Conservation (phyloP, 2,888 invertebrate species). For the Apodemia zela region DNA sequence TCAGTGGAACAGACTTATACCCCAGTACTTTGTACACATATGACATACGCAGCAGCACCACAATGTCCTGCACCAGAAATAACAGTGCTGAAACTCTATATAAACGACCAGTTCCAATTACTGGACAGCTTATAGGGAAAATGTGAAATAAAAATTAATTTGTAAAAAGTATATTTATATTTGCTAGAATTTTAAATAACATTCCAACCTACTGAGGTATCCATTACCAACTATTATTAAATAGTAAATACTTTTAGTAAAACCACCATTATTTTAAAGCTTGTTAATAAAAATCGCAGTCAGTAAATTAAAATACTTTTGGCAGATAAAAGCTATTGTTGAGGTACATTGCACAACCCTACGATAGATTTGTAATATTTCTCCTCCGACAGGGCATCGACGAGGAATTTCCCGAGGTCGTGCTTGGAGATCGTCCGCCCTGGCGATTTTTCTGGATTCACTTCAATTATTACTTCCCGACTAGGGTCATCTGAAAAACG, state of each 20-base stretch:
- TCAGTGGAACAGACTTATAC: constrained; percentile 40
- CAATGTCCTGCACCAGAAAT: not conserved
- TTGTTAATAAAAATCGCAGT: constrained; percentile 7
- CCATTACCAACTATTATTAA: not conserved
- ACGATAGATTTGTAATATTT: constrained; percentile 81
- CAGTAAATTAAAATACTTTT: not conserved
- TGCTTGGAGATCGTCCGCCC: constrained; percentile 87
- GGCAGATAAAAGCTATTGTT: constrained; percentile 31
- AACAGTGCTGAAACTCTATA: not conserved
- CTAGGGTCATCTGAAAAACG: constrained; percentile 82
- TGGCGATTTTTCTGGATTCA: constrained; percentile 83
- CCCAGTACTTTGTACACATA: constrained; percentile 41
- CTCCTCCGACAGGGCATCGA: constrained; percentile 84
- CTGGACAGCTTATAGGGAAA: not conserved
- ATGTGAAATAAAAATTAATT: not conserved
- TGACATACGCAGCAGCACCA: constrained; percentile 33
- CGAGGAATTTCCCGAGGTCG: constrained; percentile 88
- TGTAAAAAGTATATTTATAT: constrained; percentile 4
- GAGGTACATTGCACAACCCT: constrained; percentile 58
- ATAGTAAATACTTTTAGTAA: constrained; percentile 8
- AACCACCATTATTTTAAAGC: constrained; percentile 14
- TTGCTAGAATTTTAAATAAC: not conserved
- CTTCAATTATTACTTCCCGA: constrained; percentile 73
- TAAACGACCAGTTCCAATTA: not conserved
- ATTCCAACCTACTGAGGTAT: constrained; percentile 6